phyloP scores from a whole-genome alignment of 2,888 invertebrate genomes.

The Baccha elongata region DNA sequence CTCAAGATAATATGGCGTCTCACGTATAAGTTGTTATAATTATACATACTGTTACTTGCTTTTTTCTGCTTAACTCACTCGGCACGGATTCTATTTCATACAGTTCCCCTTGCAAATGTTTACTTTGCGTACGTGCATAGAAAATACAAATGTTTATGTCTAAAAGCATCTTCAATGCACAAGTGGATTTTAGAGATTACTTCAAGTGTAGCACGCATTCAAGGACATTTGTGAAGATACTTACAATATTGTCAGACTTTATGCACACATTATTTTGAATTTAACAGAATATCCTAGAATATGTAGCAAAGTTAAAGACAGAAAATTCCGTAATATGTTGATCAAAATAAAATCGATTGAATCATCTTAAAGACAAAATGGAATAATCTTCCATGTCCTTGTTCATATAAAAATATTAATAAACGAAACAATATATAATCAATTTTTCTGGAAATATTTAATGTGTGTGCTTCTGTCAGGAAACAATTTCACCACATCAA shows the following conservation, averaged over 20 bases:
- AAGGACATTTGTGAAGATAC: constrained; percentile 8
- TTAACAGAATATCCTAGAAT: neutral
- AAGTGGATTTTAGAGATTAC: constrained; percentile 31
- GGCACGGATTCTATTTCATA: constrained; percentile 49
- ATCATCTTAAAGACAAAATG: neutral
- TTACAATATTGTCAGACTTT: neutral
- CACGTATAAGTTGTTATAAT: constrained; percentile 60
- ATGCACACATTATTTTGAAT: neutral
- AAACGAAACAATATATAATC: neutral
- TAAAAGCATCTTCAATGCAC: constrained; percentile 19
- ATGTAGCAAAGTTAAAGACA: too few relatives aligned
- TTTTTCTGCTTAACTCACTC: constrained; percentile 50
- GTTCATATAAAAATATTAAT: neutral
- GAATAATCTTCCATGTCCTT: neutral
- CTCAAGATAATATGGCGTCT: constrained; percentile 54
- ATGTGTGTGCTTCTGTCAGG: constrained; percentile 11
- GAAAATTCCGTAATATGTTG: too few relatives aligned
- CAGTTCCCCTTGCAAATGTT: neutral
- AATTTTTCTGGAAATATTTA: constrained; percentile 6
- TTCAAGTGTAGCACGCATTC: constrained; percentile 26
- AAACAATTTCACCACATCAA: neutral
- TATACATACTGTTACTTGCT: constrained; percentile 24
- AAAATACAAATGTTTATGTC: constrained; percentile 15
- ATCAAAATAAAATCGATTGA: neutral
- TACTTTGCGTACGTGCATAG: constrained; percentile 13